A percentile compares a stretch with the other conserved stretches of the same genome.
Conservation (phyloP, 2,888 invertebrate genomes). For the Dasypogon diadema region DNA sequence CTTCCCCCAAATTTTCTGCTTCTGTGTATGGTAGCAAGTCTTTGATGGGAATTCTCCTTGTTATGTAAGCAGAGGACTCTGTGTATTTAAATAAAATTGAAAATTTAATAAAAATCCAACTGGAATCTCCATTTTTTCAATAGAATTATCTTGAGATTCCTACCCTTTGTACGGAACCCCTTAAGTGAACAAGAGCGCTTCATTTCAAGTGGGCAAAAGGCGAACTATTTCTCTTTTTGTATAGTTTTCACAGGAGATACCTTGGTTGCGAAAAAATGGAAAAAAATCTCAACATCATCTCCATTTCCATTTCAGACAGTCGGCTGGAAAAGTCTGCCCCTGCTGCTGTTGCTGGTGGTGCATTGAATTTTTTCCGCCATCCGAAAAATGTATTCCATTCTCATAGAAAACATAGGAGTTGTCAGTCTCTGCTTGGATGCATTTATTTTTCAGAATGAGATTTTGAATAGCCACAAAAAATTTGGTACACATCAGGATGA, state of each 20-base stretch:
- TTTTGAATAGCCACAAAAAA: conserved; percentile 1
- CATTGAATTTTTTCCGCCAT: background rate
- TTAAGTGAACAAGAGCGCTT: conserved; percentile 14
- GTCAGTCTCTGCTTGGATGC: conserved; percentile 12
- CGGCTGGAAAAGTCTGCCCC: conserved; percentile 13
- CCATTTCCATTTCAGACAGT: background rate
- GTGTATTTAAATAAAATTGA: conserved; percentile 44
- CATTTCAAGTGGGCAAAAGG: conserved; percentile 27
- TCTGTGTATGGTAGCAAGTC: background rate
- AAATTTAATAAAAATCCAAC: conserved; percentile 46
- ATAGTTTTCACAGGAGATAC: background rate
- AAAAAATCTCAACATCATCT: conserved; percentile 15
- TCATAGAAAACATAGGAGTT: background rate
- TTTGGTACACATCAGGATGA: background rate
- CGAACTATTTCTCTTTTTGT: conserved; percentile 22
- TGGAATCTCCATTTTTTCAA: conserved; percentile 26
- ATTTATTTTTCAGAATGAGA: conserved; percentile 9
- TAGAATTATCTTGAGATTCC: conserved; percentile 32
- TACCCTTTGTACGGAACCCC: background rate
- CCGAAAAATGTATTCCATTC: conserved; percentile 8
- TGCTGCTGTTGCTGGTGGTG: background rate
- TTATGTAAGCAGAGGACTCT: background rate
- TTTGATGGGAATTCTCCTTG: background rate
- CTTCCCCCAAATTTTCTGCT: background rate
- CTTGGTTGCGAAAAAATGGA: background rate